Conservation (phyloP, 1,140 invertebrate genomes). For the Helicoverpa armigera region DNA sequence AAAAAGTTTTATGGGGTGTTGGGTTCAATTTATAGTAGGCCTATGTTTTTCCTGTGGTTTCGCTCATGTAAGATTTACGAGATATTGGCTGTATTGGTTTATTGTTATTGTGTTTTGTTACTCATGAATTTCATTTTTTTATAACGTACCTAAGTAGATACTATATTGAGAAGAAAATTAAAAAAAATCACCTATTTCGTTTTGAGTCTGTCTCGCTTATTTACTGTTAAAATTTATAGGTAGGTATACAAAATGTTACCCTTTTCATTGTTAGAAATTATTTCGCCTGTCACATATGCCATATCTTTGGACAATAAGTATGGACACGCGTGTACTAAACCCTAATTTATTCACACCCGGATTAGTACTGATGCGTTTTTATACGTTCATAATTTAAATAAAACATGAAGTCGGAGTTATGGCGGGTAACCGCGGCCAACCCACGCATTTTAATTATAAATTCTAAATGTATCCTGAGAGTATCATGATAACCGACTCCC, state of each 20-base stretch:
- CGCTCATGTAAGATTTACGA: conserved; percentile 6
- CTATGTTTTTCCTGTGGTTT: conserved; percentile 38
- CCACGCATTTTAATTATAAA: conserved; percentile 39
- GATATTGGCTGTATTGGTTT: conserved; percentile 26
- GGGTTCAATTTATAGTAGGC: conserved; percentile 23
- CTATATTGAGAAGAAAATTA: too few relatives aligned
- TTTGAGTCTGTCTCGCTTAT: too few relatives aligned
- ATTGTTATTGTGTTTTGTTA: conserved; percentile 19
- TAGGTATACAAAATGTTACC: too few relatives aligned
- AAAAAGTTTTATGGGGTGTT: conserved; percentile 45
- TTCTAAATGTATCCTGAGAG: conserved; percentile 37
- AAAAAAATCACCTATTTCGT: too few relatives aligned
- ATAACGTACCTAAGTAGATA: too few relatives aligned
- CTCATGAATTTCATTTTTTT: too few relatives aligned
- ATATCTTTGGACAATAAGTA: neutral
- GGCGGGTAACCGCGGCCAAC: conserved; percentile 5
- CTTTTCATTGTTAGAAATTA: too few relatives aligned
- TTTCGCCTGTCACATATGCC: too few relatives aligned
- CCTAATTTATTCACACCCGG: neutral
- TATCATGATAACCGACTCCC: conserved; percentile 20
- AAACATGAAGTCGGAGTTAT: conserved; percentile 10
- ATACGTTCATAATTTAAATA: conserved; percentile 29
- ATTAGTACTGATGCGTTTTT: conserved; percentile 28
- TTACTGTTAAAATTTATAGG: too few relatives aligned
- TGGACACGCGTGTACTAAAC: neutral